Base-by-base conservation (phyloP, 2,797 vertebrate genomes). In the Heterohyrax brucei region DNA sequence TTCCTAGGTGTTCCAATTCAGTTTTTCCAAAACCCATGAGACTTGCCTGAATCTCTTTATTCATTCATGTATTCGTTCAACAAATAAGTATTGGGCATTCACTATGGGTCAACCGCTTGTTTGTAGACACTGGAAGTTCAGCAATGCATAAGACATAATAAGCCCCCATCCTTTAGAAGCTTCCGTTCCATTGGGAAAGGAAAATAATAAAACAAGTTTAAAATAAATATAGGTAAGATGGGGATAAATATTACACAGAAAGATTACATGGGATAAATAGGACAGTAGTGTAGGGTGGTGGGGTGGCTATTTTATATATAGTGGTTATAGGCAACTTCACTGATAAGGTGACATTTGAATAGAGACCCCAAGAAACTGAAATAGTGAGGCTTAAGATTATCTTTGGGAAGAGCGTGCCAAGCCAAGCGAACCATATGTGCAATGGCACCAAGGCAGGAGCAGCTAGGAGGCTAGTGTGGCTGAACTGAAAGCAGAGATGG, bases 1-100 rank as follows among this genome's bases (percentile, higher is more conserved):
- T 75, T 91, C 21, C 13, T 46, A 28, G 19, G 53, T 68, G 10
- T 68, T 24, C 28, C 46, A 77, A 28, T 44, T 19, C 73, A 68
- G 12, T 83, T 89, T 95, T 56, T 50, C 62, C 56, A 48, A 90
- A 82, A 56, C 64, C 70, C 18, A 46, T 48, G 30, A 8, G 24
- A 82, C 18, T 39, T 30, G 13, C 46, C 26, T 73, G 39, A 86
- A 77, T 2, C 48, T 44, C 21, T 16, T 90, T 72, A 86, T 85
- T 83, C 53, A 39, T 91, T 77, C 72, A 93, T 22, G 26, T 44
- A 30, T 90, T 48, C 86, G 53, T 70, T 93, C n/a, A 88, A 56
- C 30, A 84, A 50, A 30, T 77, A 22, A 64, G 2, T 50, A 48
- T 0, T 28, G 3, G 44, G 8, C 12, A 50, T 28, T 86, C 4